phyloP scores from a whole-genome alignment of 2,113 vertebrate genomes.

The Archilochus colubris region DNA sequence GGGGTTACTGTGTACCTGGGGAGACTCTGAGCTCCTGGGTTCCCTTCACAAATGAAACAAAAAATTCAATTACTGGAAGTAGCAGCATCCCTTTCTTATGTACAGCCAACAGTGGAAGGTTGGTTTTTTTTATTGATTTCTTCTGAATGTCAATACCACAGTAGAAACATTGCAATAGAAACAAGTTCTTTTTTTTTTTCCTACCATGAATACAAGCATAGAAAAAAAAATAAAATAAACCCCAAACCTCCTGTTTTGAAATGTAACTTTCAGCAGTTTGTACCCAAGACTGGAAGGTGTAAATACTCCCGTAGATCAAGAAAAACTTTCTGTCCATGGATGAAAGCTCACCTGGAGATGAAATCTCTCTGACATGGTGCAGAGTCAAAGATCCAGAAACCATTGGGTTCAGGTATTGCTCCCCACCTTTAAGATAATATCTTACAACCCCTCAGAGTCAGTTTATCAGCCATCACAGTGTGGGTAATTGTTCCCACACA shows the following conservation, averaged over 20 bases:
- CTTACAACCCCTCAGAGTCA: not conserved
- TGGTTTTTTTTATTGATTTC: not conserved
- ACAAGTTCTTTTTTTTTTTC: not conserved
- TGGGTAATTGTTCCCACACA: not conserved
- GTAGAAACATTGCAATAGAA: not conserved
- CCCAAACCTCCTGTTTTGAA: not conserved
- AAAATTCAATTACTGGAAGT: not conserved
- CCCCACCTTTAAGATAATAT: not conserved
- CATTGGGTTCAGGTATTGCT: not conserved
- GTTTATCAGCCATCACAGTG: not conserved
- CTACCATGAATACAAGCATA: not conserved
- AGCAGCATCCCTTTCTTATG: not conserved
- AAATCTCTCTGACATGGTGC: not conserved
- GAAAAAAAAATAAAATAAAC: not conserved
- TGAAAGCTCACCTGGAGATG: not conserved
- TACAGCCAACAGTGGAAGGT: not conserved
- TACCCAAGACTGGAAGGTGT: not conserved
- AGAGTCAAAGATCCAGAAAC: not conserved
- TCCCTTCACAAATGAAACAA: not conserved
- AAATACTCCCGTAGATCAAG: not conserved
- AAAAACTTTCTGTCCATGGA: not conserved
- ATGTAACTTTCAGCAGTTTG: not conserved
- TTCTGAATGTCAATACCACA: not conserved
- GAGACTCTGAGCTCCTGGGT: not conserved
- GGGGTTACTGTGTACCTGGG: not conserved